Evolutionary conservation across 2,888 invertebrate species (phyloP), one percentile per base, ranked within the genome.

Genomic region (Hipparchia semele): DNA sequence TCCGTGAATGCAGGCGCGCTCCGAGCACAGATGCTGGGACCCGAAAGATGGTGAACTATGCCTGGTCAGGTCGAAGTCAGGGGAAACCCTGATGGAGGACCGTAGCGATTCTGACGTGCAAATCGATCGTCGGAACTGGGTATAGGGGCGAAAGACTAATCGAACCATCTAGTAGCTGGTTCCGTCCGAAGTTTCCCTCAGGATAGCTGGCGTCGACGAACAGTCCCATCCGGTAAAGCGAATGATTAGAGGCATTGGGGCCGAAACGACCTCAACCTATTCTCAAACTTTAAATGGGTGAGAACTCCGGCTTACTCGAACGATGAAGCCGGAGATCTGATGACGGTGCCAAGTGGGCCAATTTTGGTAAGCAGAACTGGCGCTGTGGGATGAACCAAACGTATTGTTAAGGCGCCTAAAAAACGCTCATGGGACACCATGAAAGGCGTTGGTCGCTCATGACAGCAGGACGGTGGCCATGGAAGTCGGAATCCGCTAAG

Each of bases 361-460:
- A 87, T 95, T 96, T 95, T 96, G 95, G 96, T 95, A 96, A 96
- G 96, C 96, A 96, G 96, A 96, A 96, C 96, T 96, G 96, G 96
- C 95, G 96, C 94, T 96, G 96, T 95, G 95, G 96, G 95, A 96
- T 96, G 96, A 96, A 96, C 95, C 95, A 94, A 96, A 96, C 95
- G 95, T 90, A 88, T 94, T 94, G 95, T 95, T 96, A 95, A 95
- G 95, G 95, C 94, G 95, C 95, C 95, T 85, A 91, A 95, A 90
- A 90, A 92, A 94, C 94, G 95, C 95, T 85, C 81, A 86, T 80
- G 79, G 84, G 23, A 96, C 51, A 51, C 51, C 51, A 81, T 78
- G 77, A 83, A 84, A 84, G 95, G 95, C 91, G 95, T 95, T 95
- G 94, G 94, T 95, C 91, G 94, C 93, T 95, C 86, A 88, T 92